A percentile compares a stretch with the other conserved stretches of the same genome.
Conservation (phyloP, 2,113 vertebrate species). For the Sander lucioperca region DNA sequence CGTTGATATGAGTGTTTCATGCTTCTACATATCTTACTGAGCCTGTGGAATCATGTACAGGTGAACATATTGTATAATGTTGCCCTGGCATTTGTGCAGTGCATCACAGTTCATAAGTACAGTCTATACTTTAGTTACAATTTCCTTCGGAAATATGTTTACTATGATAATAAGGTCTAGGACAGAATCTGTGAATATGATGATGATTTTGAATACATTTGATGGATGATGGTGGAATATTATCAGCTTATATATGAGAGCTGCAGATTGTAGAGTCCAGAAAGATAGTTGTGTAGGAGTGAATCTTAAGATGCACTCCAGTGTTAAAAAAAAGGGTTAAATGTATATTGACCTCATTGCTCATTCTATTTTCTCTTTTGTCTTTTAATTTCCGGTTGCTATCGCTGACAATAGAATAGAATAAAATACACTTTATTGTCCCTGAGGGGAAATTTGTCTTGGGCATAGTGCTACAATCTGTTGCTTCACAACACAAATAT, state of each 20-base stretch:
- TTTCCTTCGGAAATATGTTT: not conserved
- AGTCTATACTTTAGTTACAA: not conserved
- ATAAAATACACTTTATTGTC: too few relatives aligned
- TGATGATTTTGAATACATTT: not conserved
- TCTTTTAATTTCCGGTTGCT: too few relatives aligned
- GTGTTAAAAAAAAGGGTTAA: too few relatives aligned
- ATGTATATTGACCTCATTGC: too few relatives aligned
- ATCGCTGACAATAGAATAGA: too few relatives aligned
- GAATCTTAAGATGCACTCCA: too few relatives aligned
- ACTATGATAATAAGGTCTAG: not conserved
- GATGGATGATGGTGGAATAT: not conserved
- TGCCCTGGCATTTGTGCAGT: not conserved
- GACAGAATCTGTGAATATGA: not conserved
- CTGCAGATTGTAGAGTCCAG: too few relatives aligned
- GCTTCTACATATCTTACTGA: not conserved
- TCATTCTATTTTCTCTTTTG: too few relatives aligned
- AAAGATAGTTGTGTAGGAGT: too few relatives aligned
- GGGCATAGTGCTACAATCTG: too few relatives aligned
- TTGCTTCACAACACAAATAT: too few relatives aligned
- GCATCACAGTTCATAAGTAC: not conserved
- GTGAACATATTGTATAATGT: not conserved
- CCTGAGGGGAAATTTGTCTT: too few relatives aligned
- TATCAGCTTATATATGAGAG: not conserved
- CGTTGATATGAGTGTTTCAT: not conserved
- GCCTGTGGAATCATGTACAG: not conserved